phyloP scores from a whole-genome alignment of 2,888 invertebrate species.

The Ethmia dodecea region DNA sequence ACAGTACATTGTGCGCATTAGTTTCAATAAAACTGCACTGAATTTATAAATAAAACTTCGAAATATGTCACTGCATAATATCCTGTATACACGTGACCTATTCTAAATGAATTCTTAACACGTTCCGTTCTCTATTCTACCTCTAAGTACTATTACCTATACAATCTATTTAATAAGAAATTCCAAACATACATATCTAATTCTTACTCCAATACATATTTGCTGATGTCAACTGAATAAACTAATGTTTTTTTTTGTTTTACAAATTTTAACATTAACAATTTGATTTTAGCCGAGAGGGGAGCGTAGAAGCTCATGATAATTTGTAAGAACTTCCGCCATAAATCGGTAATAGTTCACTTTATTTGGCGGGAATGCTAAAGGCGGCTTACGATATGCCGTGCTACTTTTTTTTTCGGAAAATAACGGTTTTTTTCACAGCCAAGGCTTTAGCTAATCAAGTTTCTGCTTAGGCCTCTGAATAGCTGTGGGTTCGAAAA shows the following conservation, averaged over 20 bases:
- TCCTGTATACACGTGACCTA: slow-evolving; percentile 27
- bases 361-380: slow-evolving; percentile 48
- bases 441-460: slow-evolving; percentile 56
- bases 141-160: too few species aligned
- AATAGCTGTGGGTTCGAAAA: slow-evolving; percentile 36
- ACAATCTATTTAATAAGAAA: slow-evolving; percentile 14
- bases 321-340: slow-evolving; percentile 54
- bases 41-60: slow-evolving; percentile 16
- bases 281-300: slow-evolving; percentile 75
- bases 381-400: slow-evolving; percentile 35
- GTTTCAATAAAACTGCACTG: slow-evolving; percentile 46
- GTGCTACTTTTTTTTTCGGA: slow-evolving; percentile 36
- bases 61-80: slow-evolving; percentile 28
- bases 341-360: slow-evolving; percentile 59
- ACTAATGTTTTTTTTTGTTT: slow-evolving; percentile 37
- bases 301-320: slow-evolving; percentile 66
- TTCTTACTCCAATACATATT: slow-evolving; percentile 18
- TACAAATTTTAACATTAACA: slow-evolving; percentile 50
- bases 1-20: too few species aligned
- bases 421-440: slow-evolving; percentile 48
- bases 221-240: slow-evolving; percentile 19
- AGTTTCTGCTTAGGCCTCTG: slow-evolving; percentile 42
- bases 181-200: slow-evolving; percentile 25
- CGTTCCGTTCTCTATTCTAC: slow-evolving; percentile 35
- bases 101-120: slow-evolving; percentile 34